phyloP scores from a whole-genome alignment of 2,113 vertebrate genomes.

The Vidua macroura region DNA sequence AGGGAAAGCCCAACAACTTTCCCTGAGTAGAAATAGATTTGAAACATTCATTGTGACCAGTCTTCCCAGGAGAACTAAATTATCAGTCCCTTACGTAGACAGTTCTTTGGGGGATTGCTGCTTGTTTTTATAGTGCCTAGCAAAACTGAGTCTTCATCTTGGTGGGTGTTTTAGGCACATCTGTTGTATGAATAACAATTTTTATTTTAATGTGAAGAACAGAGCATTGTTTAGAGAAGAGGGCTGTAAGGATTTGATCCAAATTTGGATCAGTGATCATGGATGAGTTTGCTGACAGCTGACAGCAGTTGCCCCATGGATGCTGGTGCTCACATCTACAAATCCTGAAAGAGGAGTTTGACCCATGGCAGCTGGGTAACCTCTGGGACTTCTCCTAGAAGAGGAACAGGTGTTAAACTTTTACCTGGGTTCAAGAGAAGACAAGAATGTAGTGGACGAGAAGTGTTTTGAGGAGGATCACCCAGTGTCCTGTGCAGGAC shows the following conservation, averaged over 20 bases:
- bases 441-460: fast-evolving
- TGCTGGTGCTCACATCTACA: not conserved
- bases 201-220: not conserved
- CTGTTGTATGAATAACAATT: not conserved
- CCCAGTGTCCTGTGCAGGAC: not conserved
- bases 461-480: not conserved
- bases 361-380: not conserved
- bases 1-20: not conserved
- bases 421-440: not conserved
- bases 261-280: not conserved
- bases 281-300: not conserved
- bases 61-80: not conserved
- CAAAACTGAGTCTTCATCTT: not conserved
- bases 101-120: not conserved
- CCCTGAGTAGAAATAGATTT: not conserved
- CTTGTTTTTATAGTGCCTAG: not conserved
- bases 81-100: not conserved
- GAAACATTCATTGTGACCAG: not conserved
- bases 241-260: not conserved
- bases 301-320: not conserved
- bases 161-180: not conserved
- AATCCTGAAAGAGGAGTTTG: not conserved
- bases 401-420: not conserved
- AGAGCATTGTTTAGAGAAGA: not conserved
- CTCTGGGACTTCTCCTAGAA: not conserved